Percentiles rank a stretch among this genome's conserved stretches.
These are phyloP conservation scores for Liasis olivaceus DNA, from an alignment of 2,797 vertebrate species.

Conservation along the genomic window DNA sequence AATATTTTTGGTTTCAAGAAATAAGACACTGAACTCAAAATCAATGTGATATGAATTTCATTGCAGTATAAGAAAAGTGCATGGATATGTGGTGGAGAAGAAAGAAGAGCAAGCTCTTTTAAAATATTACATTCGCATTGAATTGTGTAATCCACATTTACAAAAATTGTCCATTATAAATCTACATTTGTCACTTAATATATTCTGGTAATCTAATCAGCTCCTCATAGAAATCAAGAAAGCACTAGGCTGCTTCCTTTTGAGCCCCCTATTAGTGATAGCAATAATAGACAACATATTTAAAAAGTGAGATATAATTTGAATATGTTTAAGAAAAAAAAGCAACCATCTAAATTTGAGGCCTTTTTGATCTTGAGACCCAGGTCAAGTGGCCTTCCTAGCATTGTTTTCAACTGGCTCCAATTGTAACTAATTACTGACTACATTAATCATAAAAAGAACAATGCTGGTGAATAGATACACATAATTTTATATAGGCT, in stretches of 20 bases:
- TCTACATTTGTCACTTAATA: not conserved
- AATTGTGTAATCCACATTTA: not conserved
- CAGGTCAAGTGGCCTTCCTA: not conserved
- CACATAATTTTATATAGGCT: not conserved
- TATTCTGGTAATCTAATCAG: not conserved
- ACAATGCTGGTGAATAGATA: not conserved
- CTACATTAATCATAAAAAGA: not conserved
- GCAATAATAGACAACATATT: not conserved
- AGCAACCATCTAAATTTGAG: not conserved
- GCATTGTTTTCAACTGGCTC: not conserved
- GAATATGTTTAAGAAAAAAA: not conserved
- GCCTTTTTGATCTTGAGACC: not conserved
- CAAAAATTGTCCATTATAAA: not conserved
- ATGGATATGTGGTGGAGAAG: not conserved
- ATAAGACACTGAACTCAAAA: not conserved
- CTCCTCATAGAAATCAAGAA: not conserved
- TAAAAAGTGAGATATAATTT: not conserved
- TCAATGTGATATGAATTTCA: not conserved
- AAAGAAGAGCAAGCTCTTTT: not conserved
- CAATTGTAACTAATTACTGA: not conserved
- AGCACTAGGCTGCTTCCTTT: not conserved
- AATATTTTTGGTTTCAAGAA: not conserved
- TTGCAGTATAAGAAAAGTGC: not conserved
- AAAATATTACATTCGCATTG: not conserved
- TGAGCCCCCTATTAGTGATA: not conserved